A percentile compares a stretch with the other conserved stretches of the same genome.
phyloP scores from a whole-genome alignment of 2,113 vertebrate species.

The Scatophagus argus region DNA sequence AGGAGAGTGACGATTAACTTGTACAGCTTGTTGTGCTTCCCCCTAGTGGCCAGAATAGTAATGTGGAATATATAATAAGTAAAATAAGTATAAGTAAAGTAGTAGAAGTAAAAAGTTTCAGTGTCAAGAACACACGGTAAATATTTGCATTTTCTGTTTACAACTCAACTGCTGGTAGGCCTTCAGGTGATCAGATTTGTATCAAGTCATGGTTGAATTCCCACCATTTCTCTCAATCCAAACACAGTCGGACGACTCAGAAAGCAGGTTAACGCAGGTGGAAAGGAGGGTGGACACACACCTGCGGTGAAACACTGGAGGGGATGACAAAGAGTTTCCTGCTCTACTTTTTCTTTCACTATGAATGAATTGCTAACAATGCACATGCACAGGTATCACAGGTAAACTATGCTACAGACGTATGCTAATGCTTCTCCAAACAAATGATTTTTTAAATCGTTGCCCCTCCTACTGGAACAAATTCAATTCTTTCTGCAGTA shows the following conservation, averaged over 20 bases:
- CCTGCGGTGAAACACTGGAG: conserved; percentile 35
- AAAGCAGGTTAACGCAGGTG: conserved; percentile 42
- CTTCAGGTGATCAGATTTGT: conserved; percentile 14
- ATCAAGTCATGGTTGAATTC: conserved; percentile 24
- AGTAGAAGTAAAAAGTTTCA: too few species aligned
- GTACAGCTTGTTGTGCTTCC: not conserved
- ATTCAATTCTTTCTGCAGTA: not conserved
- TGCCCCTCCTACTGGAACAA: conserved; percentile 14
- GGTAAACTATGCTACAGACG: not conserved
- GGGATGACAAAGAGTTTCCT: conserved; percentile 10
- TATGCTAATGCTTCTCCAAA: not conserved
- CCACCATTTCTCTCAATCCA: conserved; percentile 2
- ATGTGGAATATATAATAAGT: not conserved
- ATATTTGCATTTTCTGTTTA: not conserved
- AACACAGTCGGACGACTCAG: not conserved
- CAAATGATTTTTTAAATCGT: not conserved
- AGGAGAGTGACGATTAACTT: too few species aligned
- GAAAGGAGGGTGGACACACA: conserved; percentile 28
- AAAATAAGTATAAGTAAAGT: not conserved
- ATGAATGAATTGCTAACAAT: conserved; percentile 10
- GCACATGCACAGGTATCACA: not conserved
- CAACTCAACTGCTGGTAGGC: not conserved
- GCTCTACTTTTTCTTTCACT: not conserved
- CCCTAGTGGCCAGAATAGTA: not conserved
- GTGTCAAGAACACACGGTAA: not conserved